Evolutionary conservation across 1,140 invertebrate genomes (phyloP).

Genomic region (Bombus huntii): DNA sequence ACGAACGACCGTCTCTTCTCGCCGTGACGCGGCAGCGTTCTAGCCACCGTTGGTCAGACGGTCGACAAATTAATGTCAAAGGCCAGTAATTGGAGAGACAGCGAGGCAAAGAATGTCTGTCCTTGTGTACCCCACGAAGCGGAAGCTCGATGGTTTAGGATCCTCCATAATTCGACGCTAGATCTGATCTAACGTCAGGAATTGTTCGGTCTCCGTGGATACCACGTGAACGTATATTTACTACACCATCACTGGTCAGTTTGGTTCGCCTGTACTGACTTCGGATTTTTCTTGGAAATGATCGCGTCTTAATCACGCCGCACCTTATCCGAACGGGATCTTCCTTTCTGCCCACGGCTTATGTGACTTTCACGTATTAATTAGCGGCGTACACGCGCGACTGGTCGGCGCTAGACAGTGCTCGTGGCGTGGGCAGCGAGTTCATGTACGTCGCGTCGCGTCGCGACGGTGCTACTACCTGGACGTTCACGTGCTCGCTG

Average conservation of each 20-base stretch:
- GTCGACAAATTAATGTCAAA: conserved; percentile 71
- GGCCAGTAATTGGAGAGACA: conserved; percentile 65
- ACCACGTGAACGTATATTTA: conserved; percentile 1
- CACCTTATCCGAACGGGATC: conserved; percentile 54
- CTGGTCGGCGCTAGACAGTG: conserved; percentile 23
- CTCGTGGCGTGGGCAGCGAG: conserved; percentile 52
- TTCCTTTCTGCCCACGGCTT: conserved; percentile 60
- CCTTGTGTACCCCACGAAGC: conserved; percentile 1
- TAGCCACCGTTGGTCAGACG: conserved; percentile 58
- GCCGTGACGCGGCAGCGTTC: conserved; percentile 36
- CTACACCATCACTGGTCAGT: not conserved
- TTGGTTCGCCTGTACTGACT: not conserved
- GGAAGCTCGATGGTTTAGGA: conserved; percentile 43
- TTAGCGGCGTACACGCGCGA: conserved; percentile 60
- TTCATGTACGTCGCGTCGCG: conserved; percentile 13
- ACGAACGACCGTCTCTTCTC: conserved; percentile 32
- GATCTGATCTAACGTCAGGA: conserved; percentile 53
- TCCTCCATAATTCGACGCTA: conserved; percentile 54
- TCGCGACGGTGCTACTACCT: conserved; percentile 10
- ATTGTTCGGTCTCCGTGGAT: not conserved
- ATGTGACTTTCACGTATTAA: conserved; percentile 75
- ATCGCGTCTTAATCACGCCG: conserved; percentile 62
- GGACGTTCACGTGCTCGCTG: not conserved
- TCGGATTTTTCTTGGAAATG: conserved; percentile 33
- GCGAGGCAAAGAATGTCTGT: conserved; percentile 28